These are phyloP conservation scores for Ictalurus punctatus DNA, from an alignment of 2,113 vertebrate genomes.

Conservation along the genomic window DNA sequence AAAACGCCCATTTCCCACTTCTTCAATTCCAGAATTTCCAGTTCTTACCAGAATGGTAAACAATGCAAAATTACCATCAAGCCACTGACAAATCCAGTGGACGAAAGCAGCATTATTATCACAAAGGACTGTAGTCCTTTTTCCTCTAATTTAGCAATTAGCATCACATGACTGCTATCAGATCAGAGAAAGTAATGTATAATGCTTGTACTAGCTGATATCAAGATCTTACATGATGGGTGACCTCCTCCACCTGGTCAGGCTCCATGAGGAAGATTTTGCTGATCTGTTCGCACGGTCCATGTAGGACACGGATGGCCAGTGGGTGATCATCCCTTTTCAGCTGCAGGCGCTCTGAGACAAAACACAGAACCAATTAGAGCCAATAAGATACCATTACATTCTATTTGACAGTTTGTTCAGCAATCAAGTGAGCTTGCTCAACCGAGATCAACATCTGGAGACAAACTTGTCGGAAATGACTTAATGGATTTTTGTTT, in stretches of 20 bases:
- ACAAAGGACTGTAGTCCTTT: not conserved
- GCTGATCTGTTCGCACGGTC: constrained; percentile 93
- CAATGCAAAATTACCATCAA: not conserved
- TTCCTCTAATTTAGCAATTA: not conserved
- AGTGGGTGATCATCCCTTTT: constrained; percentile 86
- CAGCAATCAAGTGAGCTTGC: not conserved
- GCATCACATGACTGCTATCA: not conserved
- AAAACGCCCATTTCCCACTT: not conserved
- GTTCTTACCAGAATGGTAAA: not conserved
- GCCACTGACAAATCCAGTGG: not conserved
- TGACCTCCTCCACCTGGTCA: constrained; percentile 93
- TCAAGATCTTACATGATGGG: constrained; percentile 85
- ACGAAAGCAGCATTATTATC: not conserved
- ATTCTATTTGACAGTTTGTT: not conserved
- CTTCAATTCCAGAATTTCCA: too few species aligned
- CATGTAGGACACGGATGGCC: constrained; percentile 87
- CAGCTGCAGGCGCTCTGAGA: constrained; percentile 87
- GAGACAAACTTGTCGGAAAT: not conserved
- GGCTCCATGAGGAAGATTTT: constrained; percentile 96
- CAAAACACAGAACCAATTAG: constrained; percentile 31
- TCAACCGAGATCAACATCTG: not conserved
- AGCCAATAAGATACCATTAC: not conserved
- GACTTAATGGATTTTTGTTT: not conserved
- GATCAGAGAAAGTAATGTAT: not conserved
- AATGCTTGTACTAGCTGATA: not conserved